Evolutionary conservation across 2,797 vertebrate species (phyloP), one percentile per base, ranked within the genome.

Genomic region (Chrysolophus pictus): DNA sequence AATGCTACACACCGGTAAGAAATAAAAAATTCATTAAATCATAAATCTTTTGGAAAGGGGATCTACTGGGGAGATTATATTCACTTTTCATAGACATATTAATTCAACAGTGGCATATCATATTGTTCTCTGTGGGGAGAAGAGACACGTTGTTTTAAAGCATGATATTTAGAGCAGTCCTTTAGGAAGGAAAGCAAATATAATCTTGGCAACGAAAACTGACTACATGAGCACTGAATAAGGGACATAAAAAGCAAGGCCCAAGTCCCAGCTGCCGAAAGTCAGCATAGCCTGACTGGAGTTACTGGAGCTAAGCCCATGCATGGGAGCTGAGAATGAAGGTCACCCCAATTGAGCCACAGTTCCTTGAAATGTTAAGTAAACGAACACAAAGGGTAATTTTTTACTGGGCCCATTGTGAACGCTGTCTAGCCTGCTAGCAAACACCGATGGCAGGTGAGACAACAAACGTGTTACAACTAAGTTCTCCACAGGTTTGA

Each of bases 141-240:
- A 91, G 82, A 79, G 86, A 59, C 70, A 76, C 79, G 63, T 79
- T 91, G 90, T 88, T 93, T 90, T 88, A 63, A 88, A 96, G 88
- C 82, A 85, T 31, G 75, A 85, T 94, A 84, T 83, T 90, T 82
- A 76, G 80, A 94, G 62, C 74, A 60, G 74, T 87, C 91, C 93
- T 95, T 87, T 76, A 96, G 92, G 92, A 96, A 93, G 90, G 82
- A 96, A 94, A 95, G 87, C 79, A 95, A 96, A 93, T 84, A 92
- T 51, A 87, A 74, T 12, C 76, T 91, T 93, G 94, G 94, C 91
- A 92, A 85, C 84, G 84, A 70, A 88, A 83, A 39, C 6, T 0
- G 4, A 85, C 62, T 42, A 47, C 65, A 35, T 5, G 69, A 95
- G 76, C 76, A 56, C 37, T 0, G 33, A 93, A 60, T 39, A 78